Base-by-base conservation (phyloP, 2,113 vertebrate species). In the Paedocypris sp. region DNA sequence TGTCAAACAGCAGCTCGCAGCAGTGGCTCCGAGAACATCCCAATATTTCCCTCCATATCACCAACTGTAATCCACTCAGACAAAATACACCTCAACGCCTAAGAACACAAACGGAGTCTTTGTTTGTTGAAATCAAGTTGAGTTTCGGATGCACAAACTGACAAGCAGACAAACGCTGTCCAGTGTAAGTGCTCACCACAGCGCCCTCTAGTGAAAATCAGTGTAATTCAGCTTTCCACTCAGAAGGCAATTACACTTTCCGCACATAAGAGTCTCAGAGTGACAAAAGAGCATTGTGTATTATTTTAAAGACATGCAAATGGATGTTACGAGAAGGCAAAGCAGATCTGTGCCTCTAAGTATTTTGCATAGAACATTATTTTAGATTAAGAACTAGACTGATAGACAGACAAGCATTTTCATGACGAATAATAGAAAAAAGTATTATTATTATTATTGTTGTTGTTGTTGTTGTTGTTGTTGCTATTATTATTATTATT, bases 151-250 rank as follows among this genome's bases (percentile, higher is more conserved):
- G 26, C 18, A 11, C 22, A 13, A 46, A 46, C n/a, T 19, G 20
- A 13, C 42, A 46, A 5, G 33, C 3, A 11, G 4, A 38, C 36
- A 20, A 29, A 32, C 31, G 3, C 33, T 19, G 6, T 49, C 25
- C 33, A 48, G 1, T 43, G 39, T n/a, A 16, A 35, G 25, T 25
- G 51, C 51, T 66, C 29, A 47, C 19, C 19, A 62, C 26, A 66
- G 59, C 52, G 59, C 63, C 68, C 38, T 66, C 59, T 71, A 71
- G 68, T 62, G 68, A 51, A 18, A 29, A 35, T 26, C 32, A 23
- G 23, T 29, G 22, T 31, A 51, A 12, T 20, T 13, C 5, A 22
- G 22, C 19, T 33, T 33, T 6, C 16, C 28, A 15, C 15, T 19
- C 5, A 29, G 5, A 5, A 12, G 7, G 6, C 4, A 16, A 26